phyloP scores from a whole-genome alignment of 2,113 vertebrate genomes.

The Eubucco bourcierii region DNA sequence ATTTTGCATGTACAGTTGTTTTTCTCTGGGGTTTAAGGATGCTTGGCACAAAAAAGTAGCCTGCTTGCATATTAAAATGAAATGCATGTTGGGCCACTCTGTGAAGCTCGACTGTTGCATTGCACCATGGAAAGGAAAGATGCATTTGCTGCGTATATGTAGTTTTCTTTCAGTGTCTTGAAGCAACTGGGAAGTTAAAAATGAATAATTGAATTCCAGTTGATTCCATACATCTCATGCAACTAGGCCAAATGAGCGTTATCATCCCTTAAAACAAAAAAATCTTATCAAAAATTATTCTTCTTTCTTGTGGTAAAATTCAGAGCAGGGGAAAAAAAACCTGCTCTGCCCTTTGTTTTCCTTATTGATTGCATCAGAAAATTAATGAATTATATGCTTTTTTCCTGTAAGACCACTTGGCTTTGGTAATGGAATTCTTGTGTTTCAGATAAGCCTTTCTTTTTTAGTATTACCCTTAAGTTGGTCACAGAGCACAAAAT shows the following conservation, averaged over 20 bases:
- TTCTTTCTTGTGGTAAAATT: neutral
- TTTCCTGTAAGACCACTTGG: neutral
- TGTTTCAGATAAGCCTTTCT: neutral
- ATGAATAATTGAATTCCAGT: neutral
- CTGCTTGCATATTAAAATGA: neutral
- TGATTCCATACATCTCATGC: neutral
- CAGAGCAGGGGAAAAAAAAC: neutral
- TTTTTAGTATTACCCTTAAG: neutral
- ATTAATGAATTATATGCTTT: neutral
- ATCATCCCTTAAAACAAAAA: neutral
- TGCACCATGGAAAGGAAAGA: neutral
- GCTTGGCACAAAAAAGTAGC: neutral
- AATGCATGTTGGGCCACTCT: neutral
- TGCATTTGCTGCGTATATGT: neutral
- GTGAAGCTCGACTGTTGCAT: neutral
- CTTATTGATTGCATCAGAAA: neutral
- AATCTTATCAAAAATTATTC: too few relatives aligned
- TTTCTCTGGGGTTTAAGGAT: neutral
- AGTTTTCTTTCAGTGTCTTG: neutral
- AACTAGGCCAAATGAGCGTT: neutral
- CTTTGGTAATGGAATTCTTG: neutral
- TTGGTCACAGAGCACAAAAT: neutral
- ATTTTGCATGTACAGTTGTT: neutral
- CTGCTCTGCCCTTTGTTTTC: neutral
- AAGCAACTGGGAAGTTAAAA: neutral